Evolutionary conservation across 1,140 invertebrate genomes (phyloP).

Genomic region (Archivesica marissinica): DNA sequence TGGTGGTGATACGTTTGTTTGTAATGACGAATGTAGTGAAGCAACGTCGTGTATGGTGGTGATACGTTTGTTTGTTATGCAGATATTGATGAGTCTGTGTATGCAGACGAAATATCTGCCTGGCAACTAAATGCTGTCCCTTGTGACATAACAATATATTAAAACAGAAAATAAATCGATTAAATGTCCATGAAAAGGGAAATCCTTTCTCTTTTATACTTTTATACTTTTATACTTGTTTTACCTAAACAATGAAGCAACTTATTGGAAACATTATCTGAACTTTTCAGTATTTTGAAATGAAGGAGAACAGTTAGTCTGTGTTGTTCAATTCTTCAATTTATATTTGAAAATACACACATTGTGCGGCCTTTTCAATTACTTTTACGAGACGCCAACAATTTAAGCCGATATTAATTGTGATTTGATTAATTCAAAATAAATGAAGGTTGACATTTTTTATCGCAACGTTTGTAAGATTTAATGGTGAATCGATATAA

Average conservation of each 20-base stretch:
- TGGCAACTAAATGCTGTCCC: no score
- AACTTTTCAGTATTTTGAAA: not conserved
- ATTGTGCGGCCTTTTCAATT: slow-evolving; percentile 1
- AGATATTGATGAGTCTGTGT: no score
- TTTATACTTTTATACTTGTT: not conserved
- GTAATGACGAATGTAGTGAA: no score
- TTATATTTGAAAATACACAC: no score
- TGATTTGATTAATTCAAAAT: slow-evolving; percentile 19
- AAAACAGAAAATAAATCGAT: no score
- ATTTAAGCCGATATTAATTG: slow-evolving; percentile 4
- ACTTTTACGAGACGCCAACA: not conserved
- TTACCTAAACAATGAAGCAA: not conserved
- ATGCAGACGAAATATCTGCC: no score
- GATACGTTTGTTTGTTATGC: no score
- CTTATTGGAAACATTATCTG: not conserved
- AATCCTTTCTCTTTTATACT: not conserved
- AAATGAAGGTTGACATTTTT: slow-evolving; percentile 16
- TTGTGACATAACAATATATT: no score
- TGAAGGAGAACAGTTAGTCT: not conserved
- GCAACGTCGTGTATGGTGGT: no score
- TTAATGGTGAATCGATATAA: not conserved
- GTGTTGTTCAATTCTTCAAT: no score
- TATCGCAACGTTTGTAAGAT: not conserved
- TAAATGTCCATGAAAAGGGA: not conserved
- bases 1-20: no score